Percentiles rank a stretch among this genome's conserved stretches.
Conservation (phyloP, 2,797 vertebrate genomes). For the Enteromius radiatus region DNA sequence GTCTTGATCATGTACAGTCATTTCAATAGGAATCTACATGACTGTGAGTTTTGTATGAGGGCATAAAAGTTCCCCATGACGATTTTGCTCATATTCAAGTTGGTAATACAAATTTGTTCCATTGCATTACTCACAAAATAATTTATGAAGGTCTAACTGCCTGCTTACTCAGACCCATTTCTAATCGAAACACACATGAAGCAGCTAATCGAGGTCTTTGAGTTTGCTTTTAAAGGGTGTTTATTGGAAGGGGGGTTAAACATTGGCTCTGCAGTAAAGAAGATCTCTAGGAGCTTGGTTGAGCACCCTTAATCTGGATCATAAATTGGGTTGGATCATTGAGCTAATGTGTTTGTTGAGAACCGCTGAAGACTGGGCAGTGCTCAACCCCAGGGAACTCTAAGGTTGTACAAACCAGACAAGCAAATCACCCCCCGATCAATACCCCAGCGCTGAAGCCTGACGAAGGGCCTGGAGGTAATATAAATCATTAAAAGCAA, state of each 20-base stretch:
- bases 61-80: not conserved
- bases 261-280: not conserved
- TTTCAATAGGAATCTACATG: too few relatives aligned
- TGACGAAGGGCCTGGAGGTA: not conserved
- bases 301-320: constrained; percentile 5
- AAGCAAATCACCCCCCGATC: constrained; percentile 31
- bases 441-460: not conserved
- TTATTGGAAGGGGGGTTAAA: not conserved
- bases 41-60: not conserved
- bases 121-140: not conserved
- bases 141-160: too few relatives aligned
- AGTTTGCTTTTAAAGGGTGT: not conserved
- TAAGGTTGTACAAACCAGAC: constrained; percentile 12
- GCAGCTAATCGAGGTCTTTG: not conserved
- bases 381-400: constrained; percentile 32
- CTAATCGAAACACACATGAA: not conserved
- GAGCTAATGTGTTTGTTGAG: constrained; percentile 9
- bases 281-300: not conserved
- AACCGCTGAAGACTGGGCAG: not conserved
- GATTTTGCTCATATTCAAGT: not conserved
- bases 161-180: not conserved
- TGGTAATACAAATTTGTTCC: not conserved
- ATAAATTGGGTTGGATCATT: constrained; percentile 29
- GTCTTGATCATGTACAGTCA: too few relatives aligned
- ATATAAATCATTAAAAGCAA: constrained; percentile 39